Evolutionary conservation across 2,888 invertebrate genomes (phyloP), one percentile per base, ranked within the genome.

Genomic region (Strigamia transsilvanica): DNA sequence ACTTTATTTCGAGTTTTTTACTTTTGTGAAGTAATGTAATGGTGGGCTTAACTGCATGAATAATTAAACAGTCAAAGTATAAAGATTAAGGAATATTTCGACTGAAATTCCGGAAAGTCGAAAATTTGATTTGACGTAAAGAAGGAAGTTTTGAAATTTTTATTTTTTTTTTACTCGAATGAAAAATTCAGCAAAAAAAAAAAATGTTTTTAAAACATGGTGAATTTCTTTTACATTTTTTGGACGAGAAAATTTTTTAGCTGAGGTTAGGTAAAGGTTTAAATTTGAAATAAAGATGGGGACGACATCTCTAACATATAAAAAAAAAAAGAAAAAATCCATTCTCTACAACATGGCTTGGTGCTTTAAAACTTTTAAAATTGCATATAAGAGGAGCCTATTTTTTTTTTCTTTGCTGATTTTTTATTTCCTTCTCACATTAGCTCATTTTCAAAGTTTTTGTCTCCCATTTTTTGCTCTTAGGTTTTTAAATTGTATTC

Each of bases 291-390:
- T 56, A 18, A 18, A 56, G 73, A 73, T 32, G 73, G 32, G 21
- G 73, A 73, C 27, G 73, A 73, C 73, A 32, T 73, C 32, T 18
- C 56, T 9, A 56, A 73, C 73, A 23, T 73, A 1, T 73, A 27
- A 13, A 32, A 13, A 18, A 18, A 51, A 73, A 73, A 66, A 66
- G 32, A 15, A 7, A 21, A 73, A 73, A 73, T 73, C 73, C 73
- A 73, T 73, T 73, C 27, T 73, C 73, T n/a, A 73, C 73, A 73
- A 32, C 23, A 27, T 32, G 73, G 73, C 73, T 73, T 73, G 23
- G 73, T 27, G 73, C 73, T 73, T 73, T 73, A 27, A 73, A 73
- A 73, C 73, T 73, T 73, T 73, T 73, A 73, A 73, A 73, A 73
- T 73, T 73, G 73, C 73, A 73, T 27, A 73, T 27, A 73, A 27